phyloP scores from a whole-genome alignment of 2,888 invertebrate genomes.

The Epiblema foenella region DNA sequence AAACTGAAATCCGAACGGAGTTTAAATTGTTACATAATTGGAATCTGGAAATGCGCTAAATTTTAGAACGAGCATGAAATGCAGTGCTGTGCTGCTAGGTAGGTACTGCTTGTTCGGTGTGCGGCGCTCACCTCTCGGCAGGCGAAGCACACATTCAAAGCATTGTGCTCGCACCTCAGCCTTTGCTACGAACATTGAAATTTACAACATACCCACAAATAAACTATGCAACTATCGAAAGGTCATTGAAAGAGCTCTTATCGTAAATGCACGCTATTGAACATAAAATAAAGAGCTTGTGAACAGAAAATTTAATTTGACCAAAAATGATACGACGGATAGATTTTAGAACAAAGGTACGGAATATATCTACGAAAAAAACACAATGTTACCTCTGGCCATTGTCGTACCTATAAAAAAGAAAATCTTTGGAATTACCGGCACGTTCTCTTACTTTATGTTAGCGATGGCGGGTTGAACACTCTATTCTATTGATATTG shows the following conservation, averaged over 20 bases:
- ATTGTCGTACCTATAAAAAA: conserved; percentile 40
- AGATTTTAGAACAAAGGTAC: conserved; percentile 36
- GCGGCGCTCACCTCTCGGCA: conserved; percentile 40
- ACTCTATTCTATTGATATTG: conserved; percentile 51
- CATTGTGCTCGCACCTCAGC: conserved; percentile 8
- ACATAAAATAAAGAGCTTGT: conserved; percentile 11
- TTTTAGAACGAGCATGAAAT: conserved; percentile 50
- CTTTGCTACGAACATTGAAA: conserved; percentile 23
- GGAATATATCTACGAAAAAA: conserved; percentile 31
- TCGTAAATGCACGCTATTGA: conserved; percentile 26
- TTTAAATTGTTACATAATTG: conserved; percentile 56
- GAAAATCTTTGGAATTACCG: conserved; percentile 52
- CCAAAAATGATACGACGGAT: conserved; percentile 30
- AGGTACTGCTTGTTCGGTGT: conserved; percentile 20
- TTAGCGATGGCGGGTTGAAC: conserved; percentile 48
- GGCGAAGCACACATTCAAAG: conserved; percentile 13
- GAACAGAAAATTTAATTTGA: conserved; percentile 20
- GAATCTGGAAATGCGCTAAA: conserved; percentile 54
- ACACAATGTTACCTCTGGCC: conserved; percentile 35
- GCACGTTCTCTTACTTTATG: conserved; percentile 54
- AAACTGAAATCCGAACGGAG: conserved; percentile 49
- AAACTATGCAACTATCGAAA: conserved; percentile 17
- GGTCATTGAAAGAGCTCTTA: conserved; percentile 15
- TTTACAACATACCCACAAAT: conserved; percentile 1
- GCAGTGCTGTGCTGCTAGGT: conserved; percentile 43